Conservation (phyloP, 2,888 invertebrate genomes). For the Cryptops parisi region DNA sequence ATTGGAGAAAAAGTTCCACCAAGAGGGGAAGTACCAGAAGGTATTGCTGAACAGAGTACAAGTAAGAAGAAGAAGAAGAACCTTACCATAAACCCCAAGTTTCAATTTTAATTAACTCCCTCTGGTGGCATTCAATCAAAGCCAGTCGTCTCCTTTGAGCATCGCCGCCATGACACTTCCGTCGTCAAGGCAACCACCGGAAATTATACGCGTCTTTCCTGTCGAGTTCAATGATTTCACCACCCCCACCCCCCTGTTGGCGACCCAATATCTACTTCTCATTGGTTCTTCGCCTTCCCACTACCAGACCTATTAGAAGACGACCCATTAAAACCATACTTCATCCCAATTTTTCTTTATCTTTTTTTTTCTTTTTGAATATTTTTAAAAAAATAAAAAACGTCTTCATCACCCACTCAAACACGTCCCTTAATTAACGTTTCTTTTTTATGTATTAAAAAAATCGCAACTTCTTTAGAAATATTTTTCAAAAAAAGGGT, state of each 20-base stretch:
- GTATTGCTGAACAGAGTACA: too few species aligned
- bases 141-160: background rate
- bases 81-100: too few species aligned
- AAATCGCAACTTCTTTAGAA: too few species aligned
- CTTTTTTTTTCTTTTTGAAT: too few species aligned
- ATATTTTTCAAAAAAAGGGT: too few species aligned
- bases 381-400: too few species aligned
- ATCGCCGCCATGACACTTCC: background rate
- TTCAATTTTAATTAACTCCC: conserved; percentile 5
- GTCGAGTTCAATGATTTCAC: conserved; percentile 2
- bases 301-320: background rate
- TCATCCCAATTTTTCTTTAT: too few species aligned
- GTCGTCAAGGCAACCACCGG: conserved; percentile 7
- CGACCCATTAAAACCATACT: background rate
- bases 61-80: too few species aligned
- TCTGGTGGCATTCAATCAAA: background rate
- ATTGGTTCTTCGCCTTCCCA: background rate
- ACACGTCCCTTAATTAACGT: too few species aligned
- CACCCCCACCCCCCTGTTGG: background rate
- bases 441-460: too few species aligned
- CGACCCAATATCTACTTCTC: background rate
- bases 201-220: conserved; percentile 5
- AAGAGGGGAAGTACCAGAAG: background rate
- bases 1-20: background rate
- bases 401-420: too few species aligned